Percentiles rank a stretch among this genome's conserved stretches.
Evolutionary conservation across 2,113 vertebrate genomes (phyloP).

Genomic region (Porphyrio hochstetteri): DNA sequence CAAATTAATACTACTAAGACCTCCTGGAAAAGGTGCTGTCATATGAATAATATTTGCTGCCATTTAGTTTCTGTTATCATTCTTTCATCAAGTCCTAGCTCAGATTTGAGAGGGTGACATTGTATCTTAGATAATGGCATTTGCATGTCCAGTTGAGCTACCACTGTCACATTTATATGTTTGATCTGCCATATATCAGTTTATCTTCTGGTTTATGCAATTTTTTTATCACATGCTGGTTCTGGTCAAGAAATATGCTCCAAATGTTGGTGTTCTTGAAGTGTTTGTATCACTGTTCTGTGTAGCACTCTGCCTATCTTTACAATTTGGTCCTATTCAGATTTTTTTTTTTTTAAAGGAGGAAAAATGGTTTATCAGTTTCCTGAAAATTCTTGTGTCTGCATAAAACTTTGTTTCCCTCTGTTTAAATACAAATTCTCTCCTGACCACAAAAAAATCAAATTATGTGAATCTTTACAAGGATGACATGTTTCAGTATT

Average conservation of each 20-base stretch:
- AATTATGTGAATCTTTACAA: neutral
- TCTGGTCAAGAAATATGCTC: neutral
- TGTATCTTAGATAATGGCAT: neutral
- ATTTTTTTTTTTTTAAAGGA: neutral
- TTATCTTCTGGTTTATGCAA: neutral
- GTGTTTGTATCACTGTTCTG: neutral
- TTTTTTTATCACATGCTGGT: neutral
- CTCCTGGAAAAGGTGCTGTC: neutral
- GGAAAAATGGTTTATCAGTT: neutral
- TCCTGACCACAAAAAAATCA: neutral
- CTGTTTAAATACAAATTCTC: neutral
- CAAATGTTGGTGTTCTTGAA: neutral
- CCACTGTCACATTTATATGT: neutral
- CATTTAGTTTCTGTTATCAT: neutral
- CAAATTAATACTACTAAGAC: neutral
- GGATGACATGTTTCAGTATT: neutral
- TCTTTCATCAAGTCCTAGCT: neutral
- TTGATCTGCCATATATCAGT: neutral
- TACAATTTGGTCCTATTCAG: neutral
- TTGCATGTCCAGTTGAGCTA: neutral
- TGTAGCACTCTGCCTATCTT: neutral
- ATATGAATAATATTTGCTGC: neutral
- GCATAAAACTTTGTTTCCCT: neutral
- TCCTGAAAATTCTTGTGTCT: neutral
- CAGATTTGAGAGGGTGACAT: neutral